These are phyloP conservation scores for Rhombomys opimus DNA, from an alignment of 2,113 vertebrate species.

Conservation along the genomic window DNA sequence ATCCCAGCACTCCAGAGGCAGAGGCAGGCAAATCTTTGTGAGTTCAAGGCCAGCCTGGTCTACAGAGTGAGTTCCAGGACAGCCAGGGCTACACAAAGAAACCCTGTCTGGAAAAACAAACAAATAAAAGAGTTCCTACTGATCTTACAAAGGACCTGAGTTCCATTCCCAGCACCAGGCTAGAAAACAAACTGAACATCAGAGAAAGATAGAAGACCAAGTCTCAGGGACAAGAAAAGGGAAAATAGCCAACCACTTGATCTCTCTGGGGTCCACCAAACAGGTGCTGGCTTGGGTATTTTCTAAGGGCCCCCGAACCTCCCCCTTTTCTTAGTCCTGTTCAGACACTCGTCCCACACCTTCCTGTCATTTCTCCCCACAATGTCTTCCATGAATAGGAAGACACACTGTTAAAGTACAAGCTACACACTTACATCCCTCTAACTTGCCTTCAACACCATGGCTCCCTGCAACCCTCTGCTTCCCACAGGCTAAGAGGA, in stretches of 20 bases:
- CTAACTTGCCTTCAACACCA: background rate
- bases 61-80: background rate
- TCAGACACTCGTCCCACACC: background rate
- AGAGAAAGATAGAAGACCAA: background rate
- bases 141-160: background rate
- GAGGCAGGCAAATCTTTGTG: background rate
- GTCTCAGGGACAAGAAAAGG: background rate
- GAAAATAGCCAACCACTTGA: background rate
- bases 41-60: background rate
- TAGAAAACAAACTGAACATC: background rate
- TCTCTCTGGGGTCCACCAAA: background rate
- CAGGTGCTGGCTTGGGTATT: background rate
- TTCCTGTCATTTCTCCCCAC: no score
- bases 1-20: background rate
- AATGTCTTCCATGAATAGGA: background rate
- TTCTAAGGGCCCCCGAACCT: background rate
- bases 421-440: background rate
- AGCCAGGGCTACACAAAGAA: background rate
- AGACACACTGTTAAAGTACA: background rate
- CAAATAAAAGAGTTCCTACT: background rate
- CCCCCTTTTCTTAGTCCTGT: background rate
- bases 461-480: background rate
- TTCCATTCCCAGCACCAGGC: background rate
- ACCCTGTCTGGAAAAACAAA: background rate
- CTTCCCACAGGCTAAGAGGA: background rate